Evolutionary conservation across 2,797 vertebrate genomes (phyloP), one percentile per base, ranked within the genome.

Genomic region (Dendrocincla tyrannina): DNA sequence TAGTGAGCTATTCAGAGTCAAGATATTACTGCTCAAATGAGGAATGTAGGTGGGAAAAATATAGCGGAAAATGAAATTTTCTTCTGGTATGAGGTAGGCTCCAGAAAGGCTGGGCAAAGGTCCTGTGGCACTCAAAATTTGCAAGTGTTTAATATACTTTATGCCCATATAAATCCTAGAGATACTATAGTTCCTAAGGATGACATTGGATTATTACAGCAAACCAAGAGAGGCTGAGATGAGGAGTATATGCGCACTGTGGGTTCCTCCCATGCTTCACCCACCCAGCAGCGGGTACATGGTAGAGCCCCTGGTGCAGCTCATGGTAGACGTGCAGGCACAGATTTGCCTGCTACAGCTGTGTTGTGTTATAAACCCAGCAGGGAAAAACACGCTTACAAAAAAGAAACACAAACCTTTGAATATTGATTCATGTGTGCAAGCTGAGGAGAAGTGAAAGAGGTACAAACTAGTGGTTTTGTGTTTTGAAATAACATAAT

Each of bases 381-480:
- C 0, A 5, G 30, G 30, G 23, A 19, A 25, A 62, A 88, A 70
- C 0, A 0, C 13, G 22, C n/a, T 50, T n/a, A 11, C 0, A 3
- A 42, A 52, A 32, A 30, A 42, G 24, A 60, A 67, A 53, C 22
- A 4, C 7, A 35, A 49, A 42, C 17, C 8, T 49, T 46, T 47
- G 33, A 10, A 17, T 49, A 3, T 6, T 18, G 27, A 7, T 23
- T 66, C 18, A 6, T 2, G 22, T 82, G 10, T 50, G 89, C 77
- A 78, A 95, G 63, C 8, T 6, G 5, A 39, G 75, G 46, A 89
- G 93, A 69, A 81, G 49, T 33, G 60, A 83, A 64, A 87, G 76
- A 62, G 8, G 42, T 67, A 30, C 33, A 52, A 85, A 62, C 8
- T 9, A 27, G 22, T 7, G 42, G 11, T 13, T 66, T 56, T 88